These are phyloP conservation scores for Coregonus ussuriensis DNA, from an alignment of 2,797 vertebrate species.

Conservation along the genomic window DNA sequence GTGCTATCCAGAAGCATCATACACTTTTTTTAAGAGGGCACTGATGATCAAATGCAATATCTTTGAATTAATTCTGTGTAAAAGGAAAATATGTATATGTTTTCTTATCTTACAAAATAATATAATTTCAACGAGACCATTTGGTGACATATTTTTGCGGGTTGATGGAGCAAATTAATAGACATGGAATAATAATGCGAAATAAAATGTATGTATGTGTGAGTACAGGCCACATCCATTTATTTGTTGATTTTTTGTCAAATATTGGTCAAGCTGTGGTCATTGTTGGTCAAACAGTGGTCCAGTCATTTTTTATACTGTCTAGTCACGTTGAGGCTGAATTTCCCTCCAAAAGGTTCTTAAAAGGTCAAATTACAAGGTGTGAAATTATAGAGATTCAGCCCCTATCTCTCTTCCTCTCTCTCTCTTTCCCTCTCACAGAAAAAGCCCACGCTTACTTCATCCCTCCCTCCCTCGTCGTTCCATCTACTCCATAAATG, in stretches of 20 bases:
- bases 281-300: background rate
- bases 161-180: no score
- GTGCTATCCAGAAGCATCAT: no score
- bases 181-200: background rate
- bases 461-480: background rate
- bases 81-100: no score
- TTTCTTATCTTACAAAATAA: no score
- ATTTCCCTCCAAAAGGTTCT: background rate
- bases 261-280: background rate
- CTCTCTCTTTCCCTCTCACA: constrained; percentile 2
- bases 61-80: no score
- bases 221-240: background rate
- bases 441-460: constrained; percentile 6
- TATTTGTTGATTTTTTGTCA: background rate
- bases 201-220: background rate
- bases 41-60: no score
- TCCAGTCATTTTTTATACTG: background rate
- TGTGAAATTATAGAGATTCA: background rate
- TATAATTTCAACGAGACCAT: no score
- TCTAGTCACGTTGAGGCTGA: background rate
- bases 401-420: background rate
- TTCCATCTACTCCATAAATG: background rate
- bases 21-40: no score
- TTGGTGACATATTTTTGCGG: no score
- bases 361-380: constrained; percentile 7